Percentiles rank a stretch among this genome's conserved stretches.
phyloP scores from a whole-genome alignment of 2,888 invertebrate genomes.

The Oligia strigilis region DNA sequence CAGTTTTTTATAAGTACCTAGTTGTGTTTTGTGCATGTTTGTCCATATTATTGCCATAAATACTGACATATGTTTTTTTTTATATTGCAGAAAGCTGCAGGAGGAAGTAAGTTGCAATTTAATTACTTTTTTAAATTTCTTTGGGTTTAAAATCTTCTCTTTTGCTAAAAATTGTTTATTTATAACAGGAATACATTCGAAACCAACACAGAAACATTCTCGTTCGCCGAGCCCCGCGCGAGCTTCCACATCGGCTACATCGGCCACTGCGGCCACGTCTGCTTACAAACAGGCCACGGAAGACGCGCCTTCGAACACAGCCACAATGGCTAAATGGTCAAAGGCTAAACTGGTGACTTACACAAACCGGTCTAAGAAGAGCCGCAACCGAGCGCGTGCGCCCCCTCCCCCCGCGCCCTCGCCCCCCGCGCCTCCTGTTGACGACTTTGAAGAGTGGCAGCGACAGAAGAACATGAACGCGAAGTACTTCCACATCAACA shows the following conservation, averaged over 20 bases:
- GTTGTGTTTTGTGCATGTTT: not conserved
- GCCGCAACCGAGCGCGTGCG: not conserved
- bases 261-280: not conserved
- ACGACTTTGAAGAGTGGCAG: conserved; percentile 45
- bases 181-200: conserved; percentile 5
- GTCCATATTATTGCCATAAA: not conserved
- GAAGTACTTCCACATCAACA: conserved; percentile 43
- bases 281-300: not conserved
- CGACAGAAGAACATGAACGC: conserved; percentile 44
- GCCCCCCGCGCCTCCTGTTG: not conserved
- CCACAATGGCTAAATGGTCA: not conserved
- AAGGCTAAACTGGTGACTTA: not conserved
- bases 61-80: conserved; percentile 11
- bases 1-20: not conserved
- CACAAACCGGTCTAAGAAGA: not conserved
- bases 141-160: no score
- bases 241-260: not conserved
- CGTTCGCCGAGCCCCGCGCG: conserved; percentile 10
- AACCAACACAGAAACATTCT: not conserved
- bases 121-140: not conserved
- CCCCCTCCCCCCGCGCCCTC: not conserved
- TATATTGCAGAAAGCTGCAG: conserved; percentile 26
- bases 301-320: not conserved
- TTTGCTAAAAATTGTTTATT: not conserved
- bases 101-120: conserved; percentile 28